Conservation (phyloP, 1,140 invertebrate genomes). For the Medauroidea extradentata region DNA sequence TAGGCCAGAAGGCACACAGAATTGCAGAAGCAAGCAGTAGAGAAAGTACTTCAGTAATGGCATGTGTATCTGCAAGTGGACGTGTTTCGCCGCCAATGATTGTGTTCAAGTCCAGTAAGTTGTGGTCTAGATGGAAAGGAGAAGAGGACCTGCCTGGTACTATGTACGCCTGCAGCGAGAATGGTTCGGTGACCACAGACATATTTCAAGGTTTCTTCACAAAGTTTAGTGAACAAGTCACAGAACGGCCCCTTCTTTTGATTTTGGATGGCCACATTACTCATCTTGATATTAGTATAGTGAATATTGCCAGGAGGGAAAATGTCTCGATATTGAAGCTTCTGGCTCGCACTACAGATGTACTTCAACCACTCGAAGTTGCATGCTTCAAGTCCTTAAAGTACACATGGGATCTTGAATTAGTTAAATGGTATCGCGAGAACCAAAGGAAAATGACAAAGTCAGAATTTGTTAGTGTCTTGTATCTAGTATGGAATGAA, state of each 20-base stretch:
- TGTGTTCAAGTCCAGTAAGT: too few species aligned
- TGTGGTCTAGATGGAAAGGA: background rate
- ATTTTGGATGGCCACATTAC: slow-evolving; percentile 14
- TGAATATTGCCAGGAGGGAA: slow-evolving; percentile 3
- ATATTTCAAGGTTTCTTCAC: slow-evolving; percentile 8
- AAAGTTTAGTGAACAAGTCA: slow-evolving; percentile 6
- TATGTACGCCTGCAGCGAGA: slow-evolving; percentile 10
- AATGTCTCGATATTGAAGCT: slow-evolving; percentile 11
- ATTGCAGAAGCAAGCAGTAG: background rate
- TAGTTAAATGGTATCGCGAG: slow-evolving; percentile 9
- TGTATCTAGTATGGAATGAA: slow-evolving; percentile 4
- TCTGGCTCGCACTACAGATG: slow-evolving; percentile 11
- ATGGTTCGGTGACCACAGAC: slow-evolving; percentile 10
- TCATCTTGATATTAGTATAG: slow-evolving; percentile 7
- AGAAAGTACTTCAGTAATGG: slow-evolving; percentile 14
- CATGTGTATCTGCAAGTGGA: slow-evolving; percentile 10
- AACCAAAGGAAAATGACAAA: slow-evolving; percentile 11
- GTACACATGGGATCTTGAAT: slow-evolving; percentile 10
- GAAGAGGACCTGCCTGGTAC: slow-evolving; percentile 11
- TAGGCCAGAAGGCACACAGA: slow-evolving; percentile 14
- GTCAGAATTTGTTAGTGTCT: slow-evolving; percentile 3
- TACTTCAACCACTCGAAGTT: slow-evolving; percentile 12
- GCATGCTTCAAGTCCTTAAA: slow-evolving; percentile 11
- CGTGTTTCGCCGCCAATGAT: background rate
- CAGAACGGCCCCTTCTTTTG: slow-evolving; percentile 7